Evolutionary conservation across 2,888 invertebrate species (phyloP).

Genomic region (Lycia hirtaria): DNA sequence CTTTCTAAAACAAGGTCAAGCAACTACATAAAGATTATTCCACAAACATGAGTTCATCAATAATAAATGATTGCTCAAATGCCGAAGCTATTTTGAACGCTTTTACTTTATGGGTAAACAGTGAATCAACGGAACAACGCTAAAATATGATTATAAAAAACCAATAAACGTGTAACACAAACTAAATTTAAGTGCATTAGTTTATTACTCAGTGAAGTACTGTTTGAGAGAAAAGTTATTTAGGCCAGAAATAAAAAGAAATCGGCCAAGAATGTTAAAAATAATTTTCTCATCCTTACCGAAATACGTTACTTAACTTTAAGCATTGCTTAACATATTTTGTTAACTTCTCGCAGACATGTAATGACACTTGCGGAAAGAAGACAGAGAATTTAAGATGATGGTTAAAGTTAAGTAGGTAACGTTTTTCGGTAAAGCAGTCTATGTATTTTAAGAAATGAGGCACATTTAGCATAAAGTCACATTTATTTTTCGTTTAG

Average conservation of each 20-base stretch:
- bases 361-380: too few species aligned
- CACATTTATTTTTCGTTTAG: too few species aligned
- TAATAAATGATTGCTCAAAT: constrained; percentile 59
- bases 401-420: too few species aligned
- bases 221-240: constrained; percentile 47
- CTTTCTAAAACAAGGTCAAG: background rate
- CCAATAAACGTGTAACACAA: constrained; percentile 67
- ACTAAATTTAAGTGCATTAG: constrained; percentile 79
- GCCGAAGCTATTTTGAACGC: constrained; percentile 32
- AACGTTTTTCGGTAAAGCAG: too few species aligned
- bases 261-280: too few species aligned
- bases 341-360: too few species aligned
- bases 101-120: constrained; percentile 45
- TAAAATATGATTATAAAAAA: constrained; percentile 80
- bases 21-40: background rate
- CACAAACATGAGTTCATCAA: constrained; percentile 52
- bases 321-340: too few species aligned
- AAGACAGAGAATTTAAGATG: too few species aligned
- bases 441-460: too few species aligned
- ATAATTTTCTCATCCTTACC: too few species aligned
- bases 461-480: too few species aligned
- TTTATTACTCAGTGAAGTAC: constrained; percentile 71
- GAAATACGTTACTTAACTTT: too few species aligned
- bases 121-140: constrained; percentile 63
- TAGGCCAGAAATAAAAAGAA: background rate